Base-by-base conservation (phyloP, 2,888 invertebrate species). In the Tetrapedia diversipes region DNA sequence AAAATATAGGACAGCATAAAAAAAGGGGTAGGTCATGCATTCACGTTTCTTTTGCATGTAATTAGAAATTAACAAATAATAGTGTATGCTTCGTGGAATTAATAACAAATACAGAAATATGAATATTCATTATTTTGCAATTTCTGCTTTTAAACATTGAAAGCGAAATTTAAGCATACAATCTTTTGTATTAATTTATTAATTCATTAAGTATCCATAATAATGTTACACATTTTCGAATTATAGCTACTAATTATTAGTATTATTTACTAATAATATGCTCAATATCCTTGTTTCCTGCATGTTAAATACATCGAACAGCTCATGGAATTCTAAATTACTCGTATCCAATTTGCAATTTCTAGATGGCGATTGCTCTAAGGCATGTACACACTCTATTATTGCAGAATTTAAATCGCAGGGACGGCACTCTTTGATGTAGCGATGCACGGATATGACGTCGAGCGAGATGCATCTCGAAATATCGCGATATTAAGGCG, bases 381-480 rank as follows among this genome's bases (percentile, higher is more conserved):
- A 61, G 63, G 41, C 56, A 63, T 43, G 43, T 43, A 47, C 24
- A 41, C 59, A 47, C 53, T 57, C 43, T 53, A 71, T 57, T 51
- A 64, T 57, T 43, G 43, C 53, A 34, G 19, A 39, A 63, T 56
- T 29, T 43, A 53, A 67, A 57, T 51, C 45, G n/a, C 11, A 37
- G 32, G 19, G 39, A 68, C 47, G 34, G 51, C 51, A 51, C 29
- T 37, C 53, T 69, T 54, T 66, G 69, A 70, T 54, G 39, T 32
- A 56, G 54, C 27, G 47, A 22, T 37, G 32, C 39, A 24, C 66
- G 39, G 32, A 24, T 32, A 7, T 29, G 37, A 53, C 29, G 37
- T 54, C 16, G 19, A 64, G 34, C 22, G 8, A 19, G 54, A 45
- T 45, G 34, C 53, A 37, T 37, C 51, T 27, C 34, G 34, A 43